Base-by-base conservation (phyloP, 2,113 vertebrate species). In the Struthio camelus region DNA sequence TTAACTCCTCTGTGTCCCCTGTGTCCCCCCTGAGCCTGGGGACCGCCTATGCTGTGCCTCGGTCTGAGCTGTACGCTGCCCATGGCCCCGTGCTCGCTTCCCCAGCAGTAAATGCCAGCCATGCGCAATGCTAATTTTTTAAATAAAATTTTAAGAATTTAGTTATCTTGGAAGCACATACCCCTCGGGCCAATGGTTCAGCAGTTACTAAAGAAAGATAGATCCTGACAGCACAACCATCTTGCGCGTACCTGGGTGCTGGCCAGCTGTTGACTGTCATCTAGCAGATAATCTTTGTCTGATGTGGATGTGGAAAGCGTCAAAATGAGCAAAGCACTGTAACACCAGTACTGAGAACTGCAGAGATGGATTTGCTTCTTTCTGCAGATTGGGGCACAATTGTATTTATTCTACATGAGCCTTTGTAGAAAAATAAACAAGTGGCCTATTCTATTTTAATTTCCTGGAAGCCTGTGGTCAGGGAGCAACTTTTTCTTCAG, bases 261-360 rank as follows among this genome's bases (percentile, higher is more conserved):
- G 89, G 66, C 65, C 0, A 3, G 85, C 82, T 87, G 48, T 76
- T 77, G 79, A 53, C 82, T 82, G 79, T 87, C 88, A 83, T 58
- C 82, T 88, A 66, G 82, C 77, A 94, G 89, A 85, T 48, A 92
- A 77, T 85, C 88, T 85, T 83, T 65, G 38, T 42, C 84, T 85
- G 65, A 28, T 65, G 20, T 59, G 40, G 30, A 36, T 85, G 71
- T 36, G 22, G 59, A 94, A 96, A 34, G 87, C 85, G 79, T 82
- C 85, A 80, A 36, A 80, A 58, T 75, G 69, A 83, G 81, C 87
- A 85, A 24, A 87, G 30, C 5, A 58, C 27, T 93, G 36, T 50
- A 82, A 70, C 58, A 80, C 38, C 66, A 53, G 23, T 81, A 50
- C 32, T 0, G 1, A 87, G 58, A 91, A 67, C 34, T 30, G 50